phyloP scores from a whole-genome alignment of 1,140 invertebrate species.

The Zaprionus ghesquierei region DNA sequence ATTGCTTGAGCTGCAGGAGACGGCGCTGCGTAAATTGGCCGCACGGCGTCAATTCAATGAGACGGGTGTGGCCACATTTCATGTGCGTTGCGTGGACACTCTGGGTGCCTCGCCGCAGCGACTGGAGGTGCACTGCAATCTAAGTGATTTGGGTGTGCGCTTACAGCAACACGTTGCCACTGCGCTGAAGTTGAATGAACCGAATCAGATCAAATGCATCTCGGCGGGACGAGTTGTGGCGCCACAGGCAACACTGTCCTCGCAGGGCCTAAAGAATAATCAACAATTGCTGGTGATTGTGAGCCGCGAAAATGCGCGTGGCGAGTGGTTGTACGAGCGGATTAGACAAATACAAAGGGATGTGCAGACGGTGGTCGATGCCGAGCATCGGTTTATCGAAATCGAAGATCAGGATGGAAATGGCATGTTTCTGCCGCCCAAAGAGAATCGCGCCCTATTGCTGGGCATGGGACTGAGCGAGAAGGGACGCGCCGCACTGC shows the following conservation, averaged over 20 bases:
- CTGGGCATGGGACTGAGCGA: constrained; percentile 90
- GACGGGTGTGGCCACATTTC: constrained; percentile 84
- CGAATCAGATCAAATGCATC: constrained; percentile 86
- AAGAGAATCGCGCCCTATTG: constrained; percentile 87
- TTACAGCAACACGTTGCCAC: constrained; percentile 84
- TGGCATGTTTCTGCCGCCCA: constrained; percentile 86
- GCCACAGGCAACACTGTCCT: constrained; percentile 82
- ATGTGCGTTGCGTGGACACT: constrained; percentile 63
- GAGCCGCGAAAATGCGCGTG: constrained; percentile 49
- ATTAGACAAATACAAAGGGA: constrained; percentile 66
- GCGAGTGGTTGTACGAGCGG: constrained; percentile 58
- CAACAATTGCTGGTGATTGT: constrained; percentile 87
- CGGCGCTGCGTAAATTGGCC: constrained; percentile 87
- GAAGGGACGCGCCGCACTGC: constrained; percentile 87
- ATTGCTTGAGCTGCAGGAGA: constrained; percentile 85
- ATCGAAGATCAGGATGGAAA: constrained; percentile 91
- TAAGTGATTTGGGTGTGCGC: constrained; percentile 83
- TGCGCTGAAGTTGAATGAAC: constrained; percentile 70
- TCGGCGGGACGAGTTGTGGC: constrained; percentile 86
- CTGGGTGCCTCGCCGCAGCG: constrained; percentile 47
- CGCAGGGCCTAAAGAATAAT: constrained; percentile 86
- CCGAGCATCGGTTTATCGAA: constrained; percentile 69
- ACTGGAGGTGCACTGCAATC: constrained; percentile 57
- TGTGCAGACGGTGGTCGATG: constrained; percentile 63
- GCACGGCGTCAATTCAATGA: constrained; percentile 86